Percentiles rank a stretch among this genome's conserved stretches.
Conservation (phyloP, 2,113 vertebrate genomes). For the Rana temporaria region DNA sequence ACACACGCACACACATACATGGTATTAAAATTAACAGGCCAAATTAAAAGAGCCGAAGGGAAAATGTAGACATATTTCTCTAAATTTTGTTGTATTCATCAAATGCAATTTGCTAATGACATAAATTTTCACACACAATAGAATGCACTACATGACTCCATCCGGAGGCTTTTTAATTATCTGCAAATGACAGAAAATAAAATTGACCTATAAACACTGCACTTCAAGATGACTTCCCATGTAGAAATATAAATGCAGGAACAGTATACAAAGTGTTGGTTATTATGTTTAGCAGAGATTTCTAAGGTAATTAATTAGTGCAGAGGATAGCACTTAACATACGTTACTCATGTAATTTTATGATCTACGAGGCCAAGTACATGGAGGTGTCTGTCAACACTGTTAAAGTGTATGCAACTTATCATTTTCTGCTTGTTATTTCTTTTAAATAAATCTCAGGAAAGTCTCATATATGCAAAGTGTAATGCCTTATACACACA, state of each 20-base stretch:
- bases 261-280: background rate
- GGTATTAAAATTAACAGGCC: background rate
- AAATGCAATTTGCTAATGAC: conserved; percentile 42
- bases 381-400: background rate
- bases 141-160: conserved; percentile 19
- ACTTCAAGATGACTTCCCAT: conserved; percentile 12
- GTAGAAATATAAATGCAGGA: background rate
- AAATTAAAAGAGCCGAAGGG: background rate
- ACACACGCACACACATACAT: background rate
- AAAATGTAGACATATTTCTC: conserved; percentile 8
- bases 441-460: no score
- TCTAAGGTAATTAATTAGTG: conserved; percentile 11
- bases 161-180: conserved; percentile 43
- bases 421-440: no score
- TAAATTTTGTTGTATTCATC: conserved; percentile 23
- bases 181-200: conserved; percentile 46
- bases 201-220: conserved; percentile 39
- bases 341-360: background rate
- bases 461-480: no score
- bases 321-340: background rate
- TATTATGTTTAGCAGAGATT: background rate
- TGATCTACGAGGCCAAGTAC: background rate
- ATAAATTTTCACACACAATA: conserved; percentile 43
- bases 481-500: no score
- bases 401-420: background rate